Conservation (phyloP, 1,140 invertebrate genomes). For the Drosophila sechellia region DNA sequence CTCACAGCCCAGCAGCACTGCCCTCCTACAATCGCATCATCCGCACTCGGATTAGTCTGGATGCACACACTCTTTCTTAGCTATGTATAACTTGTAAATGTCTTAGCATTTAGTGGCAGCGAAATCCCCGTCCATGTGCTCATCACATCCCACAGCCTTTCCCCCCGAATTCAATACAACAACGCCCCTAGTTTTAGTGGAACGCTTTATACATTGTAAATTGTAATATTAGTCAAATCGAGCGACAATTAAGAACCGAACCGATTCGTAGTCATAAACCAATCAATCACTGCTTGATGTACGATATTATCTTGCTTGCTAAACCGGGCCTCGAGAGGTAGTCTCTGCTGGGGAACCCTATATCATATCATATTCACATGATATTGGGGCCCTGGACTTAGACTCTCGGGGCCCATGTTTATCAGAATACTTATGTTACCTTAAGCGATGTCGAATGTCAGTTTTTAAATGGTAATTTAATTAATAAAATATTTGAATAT, state of each 20-base stretch:
- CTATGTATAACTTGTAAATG: slow-evolving; percentile 38
- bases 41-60: slow-evolving; percentile 63
- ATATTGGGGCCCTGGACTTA: not conserved
- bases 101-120: slow-evolving; percentile 76
- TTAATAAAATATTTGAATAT: slow-evolving; percentile 23
- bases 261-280: slow-evolving; percentile 48
- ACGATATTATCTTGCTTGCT: slow-evolving; percentile 72
- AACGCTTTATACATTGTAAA: slow-evolving; percentile 81
- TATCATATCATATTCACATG: not conserved
- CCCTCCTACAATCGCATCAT: slow-evolving; percentile 50
- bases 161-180: not conserved
- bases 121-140: slow-evolving; percentile 3
- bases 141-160: not conserved
- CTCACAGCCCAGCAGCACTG: slow-evolving; percentile 42
- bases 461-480: slow-evolving; percentile 64
- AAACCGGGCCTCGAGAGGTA: slow-evolving; percentile 17
- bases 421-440: slow-evolving; percentile 33
- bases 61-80: slow-evolving; percentile 3
- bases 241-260: slow-evolving; percentile 30
- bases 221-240: slow-evolving; percentile 71
- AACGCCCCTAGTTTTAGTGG: slow-evolving; percentile 57
- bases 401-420: slow-evolving; percentile 12
- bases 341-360: not conserved
- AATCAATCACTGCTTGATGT: slow-evolving; percentile 68
- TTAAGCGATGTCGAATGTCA: slow-evolving; percentile 62